Percentiles rank a stretch among this genome's conserved stretches.
phyloP scores from a whole-genome alignment of 2,797 vertebrate species.

The Apodemus agrarius region DNA sequence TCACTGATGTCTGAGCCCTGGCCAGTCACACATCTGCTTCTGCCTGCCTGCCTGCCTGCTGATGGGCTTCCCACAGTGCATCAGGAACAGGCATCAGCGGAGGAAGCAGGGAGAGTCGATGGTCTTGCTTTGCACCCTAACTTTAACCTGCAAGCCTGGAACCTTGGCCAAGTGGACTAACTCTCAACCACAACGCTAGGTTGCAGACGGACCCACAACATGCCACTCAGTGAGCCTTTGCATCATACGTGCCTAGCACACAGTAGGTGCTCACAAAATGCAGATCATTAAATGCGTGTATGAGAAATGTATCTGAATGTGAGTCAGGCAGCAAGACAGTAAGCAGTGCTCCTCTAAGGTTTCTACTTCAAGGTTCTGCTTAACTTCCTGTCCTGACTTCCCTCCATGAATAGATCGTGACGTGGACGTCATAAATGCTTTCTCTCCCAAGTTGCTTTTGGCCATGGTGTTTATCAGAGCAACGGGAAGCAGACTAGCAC shows the following conservation, averaged over 20 bases:
- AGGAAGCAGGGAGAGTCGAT: fast-evolving
- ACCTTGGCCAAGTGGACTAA: neutral
- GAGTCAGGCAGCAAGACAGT: neutral
- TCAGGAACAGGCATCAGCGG: fast-evolving
- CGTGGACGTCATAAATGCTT: neutral
- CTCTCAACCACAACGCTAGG: neutral
- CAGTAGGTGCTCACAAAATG: neutral
- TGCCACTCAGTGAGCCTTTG: neutral
- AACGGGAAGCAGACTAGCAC: neutral
- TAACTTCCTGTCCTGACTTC: neutral
- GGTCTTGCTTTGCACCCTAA: neutral
- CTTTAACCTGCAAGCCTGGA: neutral
- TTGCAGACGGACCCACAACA: fast-evolving
- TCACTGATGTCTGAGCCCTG: neutral
- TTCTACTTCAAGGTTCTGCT: neutral
- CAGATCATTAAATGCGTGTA: neutral
- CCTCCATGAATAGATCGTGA: neutral
- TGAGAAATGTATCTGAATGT: too few species aligned
- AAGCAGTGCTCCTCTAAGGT: neutral
- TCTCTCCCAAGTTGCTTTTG: neutral
- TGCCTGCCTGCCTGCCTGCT: neutral
- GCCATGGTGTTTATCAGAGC: neutral
- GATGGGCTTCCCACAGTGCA: too few species aligned
- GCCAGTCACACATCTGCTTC: neutral
- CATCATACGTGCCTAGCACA: neutral